Evolutionary conservation across 2,888 invertebrate species (phyloP).

Genomic region (Melieria omissa): DNA sequence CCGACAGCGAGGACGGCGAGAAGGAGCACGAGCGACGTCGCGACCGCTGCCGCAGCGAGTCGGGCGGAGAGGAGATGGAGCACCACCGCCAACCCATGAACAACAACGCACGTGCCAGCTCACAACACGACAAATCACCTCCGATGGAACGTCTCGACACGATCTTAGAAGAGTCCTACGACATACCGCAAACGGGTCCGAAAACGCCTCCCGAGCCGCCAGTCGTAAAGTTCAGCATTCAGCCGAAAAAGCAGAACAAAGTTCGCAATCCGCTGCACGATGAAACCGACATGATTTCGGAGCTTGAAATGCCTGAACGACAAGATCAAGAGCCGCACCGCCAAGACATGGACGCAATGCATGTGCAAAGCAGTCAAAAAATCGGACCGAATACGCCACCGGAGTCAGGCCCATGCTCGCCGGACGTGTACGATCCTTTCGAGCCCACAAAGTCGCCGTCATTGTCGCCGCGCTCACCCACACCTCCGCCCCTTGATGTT

Average conservation of each 20-base stretch:
- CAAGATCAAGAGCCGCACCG: conserved; percentile 42
- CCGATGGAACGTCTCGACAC: conserved; percentile 54
- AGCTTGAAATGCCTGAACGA: conserved; percentile 48
- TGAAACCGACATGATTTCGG: conserved; percentile 56
- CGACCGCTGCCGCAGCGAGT: conserved; percentile 51
- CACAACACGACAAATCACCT: conserved; percentile 59
- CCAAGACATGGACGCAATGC: conserved; percentile 47
- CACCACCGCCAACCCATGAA: conserved; percentile 43
- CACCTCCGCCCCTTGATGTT: conserved; percentile 54
- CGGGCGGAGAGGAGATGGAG: conserved; percentile 42
- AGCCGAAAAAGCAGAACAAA: conserved; percentile 69
- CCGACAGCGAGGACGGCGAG: conserved; percentile 78
- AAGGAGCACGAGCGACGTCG: conserved; percentile 44
- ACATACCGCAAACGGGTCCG: conserved; percentile 71
- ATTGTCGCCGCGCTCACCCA: conserved; percentile 63
- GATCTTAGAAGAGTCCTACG: conserved; percentile 64
- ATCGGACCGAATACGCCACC: conserved; percentile 81
- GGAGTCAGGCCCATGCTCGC: conserved; percentile 76
- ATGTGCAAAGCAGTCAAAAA: conserved; percentile 63
- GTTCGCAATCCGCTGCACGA: conserved; percentile 75
- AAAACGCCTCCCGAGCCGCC: conserved; percentile 81
- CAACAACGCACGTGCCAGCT: conserved; percentile 47
- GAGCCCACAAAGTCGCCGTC: conserved; percentile 84
- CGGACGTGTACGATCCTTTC: conserved; percentile 90
- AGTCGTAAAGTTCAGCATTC: conserved; percentile 72